phyloP scores from a whole-genome alignment of 2,888 invertebrate species.

The Acronicta leporina region DNA sequence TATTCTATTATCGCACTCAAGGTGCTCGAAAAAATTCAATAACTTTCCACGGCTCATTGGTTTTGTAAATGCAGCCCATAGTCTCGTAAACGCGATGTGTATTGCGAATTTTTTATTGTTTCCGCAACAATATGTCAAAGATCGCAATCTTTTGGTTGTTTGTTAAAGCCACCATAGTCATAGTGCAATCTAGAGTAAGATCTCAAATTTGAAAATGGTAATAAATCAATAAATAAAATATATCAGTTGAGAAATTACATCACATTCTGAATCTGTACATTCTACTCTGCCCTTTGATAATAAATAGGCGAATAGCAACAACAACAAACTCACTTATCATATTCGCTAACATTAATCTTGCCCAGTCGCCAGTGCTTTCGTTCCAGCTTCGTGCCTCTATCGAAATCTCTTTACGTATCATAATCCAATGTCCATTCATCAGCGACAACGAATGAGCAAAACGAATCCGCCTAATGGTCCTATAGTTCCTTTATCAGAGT shows the following conservation, averaged over 20 bases:
- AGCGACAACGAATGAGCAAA: slow-evolving; percentile 85
- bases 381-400: slow-evolving; percentile 65
- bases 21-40: slow-evolving; percentile 79
- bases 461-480: slow-evolving; percentile 86
- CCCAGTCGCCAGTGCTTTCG: slow-evolving; percentile 53
- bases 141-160: slow-evolving; percentile 60
- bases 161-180: slow-evolving; percentile 19
- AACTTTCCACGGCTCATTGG: slow-evolving; percentile 81
- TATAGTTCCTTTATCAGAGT: slow-evolving; percentile 87
- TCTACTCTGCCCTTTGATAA: slow-evolving; percentile 2
- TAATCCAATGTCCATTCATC: slow-evolving; percentile 86
- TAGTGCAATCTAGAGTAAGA: slow-evolving; percentile 34
- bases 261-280: slow-evolving; percentile 6
- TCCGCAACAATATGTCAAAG: slow-evolving; percentile 57
- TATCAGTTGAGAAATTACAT: neutral
- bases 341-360: slow-evolving; percentile 54
- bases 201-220: slow-evolving; percentile 34
- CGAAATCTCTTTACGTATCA: slow-evolving; percentile 79
- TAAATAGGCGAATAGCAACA: slow-evolving; percentile 8
- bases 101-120: slow-evolving; percentile 69
- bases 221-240: slow-evolving; percentile 12
- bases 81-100: slow-evolving; percentile 65
- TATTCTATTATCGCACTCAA: slow-evolving; percentile 68
- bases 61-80: slow-evolving; percentile 66
- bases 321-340: slow-evolving; percentile 41